These are phyloP conservation scores for Sarcophaga peregrina DNA, from an alignment of 1,140 invertebrate species.

Conservation along the genomic window DNA sequence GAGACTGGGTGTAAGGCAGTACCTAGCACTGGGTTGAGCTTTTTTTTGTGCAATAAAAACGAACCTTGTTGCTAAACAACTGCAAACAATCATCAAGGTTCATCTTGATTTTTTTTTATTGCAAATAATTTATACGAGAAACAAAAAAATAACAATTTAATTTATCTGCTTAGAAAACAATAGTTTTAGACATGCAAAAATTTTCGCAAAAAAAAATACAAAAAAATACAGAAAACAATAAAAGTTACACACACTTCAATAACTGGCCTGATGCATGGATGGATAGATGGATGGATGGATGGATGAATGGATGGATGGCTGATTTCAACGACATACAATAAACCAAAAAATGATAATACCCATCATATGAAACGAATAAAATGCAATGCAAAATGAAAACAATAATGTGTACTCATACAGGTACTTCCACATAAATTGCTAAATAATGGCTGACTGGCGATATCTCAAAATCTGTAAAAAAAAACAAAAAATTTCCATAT, in stretches of 20 bases:
- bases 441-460: slow-evolving; percentile 5
- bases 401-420: neutral
- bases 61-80: neutral
- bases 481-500: slow-evolving; percentile 23
- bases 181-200: slow-evolving; percentile 20
- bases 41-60: neutral
- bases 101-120: slow-evolving; percentile 16
- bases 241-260: too few relatives aligned
- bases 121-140: neutral
- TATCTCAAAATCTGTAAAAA: neutral
- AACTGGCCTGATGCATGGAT: neutral
- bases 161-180: neutral
- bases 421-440: slow-evolving; percentile 35
- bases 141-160: neutral
- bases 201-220: too few relatives aligned
- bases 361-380: too few relatives aligned
- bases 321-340: neutral
- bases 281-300: neutral
- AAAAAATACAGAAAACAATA: too few relatives aligned
- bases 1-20: neutral
- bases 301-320: neutral
- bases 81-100: slow-evolving; percentile 23
- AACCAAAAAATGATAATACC: neutral
- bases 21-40: neutral
- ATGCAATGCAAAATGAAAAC: too few relatives aligned